A percentile compares a stretch with the other conserved stretches of the same genome.
These are phyloP conservation scores for Apotomis capreana DNA, from an alignment of 2,888 invertebrate genomes.

Conservation along the genomic window DNA sequence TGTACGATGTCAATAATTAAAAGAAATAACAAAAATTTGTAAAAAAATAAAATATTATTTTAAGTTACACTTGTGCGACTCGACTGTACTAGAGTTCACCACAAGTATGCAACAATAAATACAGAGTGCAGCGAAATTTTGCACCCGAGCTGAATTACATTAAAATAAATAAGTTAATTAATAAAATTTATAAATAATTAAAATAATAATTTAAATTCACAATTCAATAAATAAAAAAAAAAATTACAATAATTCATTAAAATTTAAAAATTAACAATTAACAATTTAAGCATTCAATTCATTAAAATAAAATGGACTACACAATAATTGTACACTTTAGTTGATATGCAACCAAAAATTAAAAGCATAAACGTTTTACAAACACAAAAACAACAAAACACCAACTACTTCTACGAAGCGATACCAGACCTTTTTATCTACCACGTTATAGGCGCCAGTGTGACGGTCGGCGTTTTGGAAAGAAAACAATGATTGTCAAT, in stretches of 20 bases:
- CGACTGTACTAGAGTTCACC: constrained; percentile 2
- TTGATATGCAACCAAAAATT: background rate
- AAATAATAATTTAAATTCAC: background rate
- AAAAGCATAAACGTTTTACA: background rate
- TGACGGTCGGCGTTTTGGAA: no score
- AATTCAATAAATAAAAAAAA: background rate
- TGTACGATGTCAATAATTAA: background rate
- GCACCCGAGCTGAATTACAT: no score
- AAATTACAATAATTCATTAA: background rate
- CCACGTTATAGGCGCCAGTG: constrained; percentile 5
- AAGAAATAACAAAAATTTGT: background rate
- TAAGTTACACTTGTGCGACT: background rate
- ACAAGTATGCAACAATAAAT: background rate
- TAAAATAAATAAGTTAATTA: no score
- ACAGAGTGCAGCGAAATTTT: background rate
- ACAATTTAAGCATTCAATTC: background rate
- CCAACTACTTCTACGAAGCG: constrained; percentile 4
- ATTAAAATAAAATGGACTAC: background rate
- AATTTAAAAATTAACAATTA: background rate
- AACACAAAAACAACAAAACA: background rate
- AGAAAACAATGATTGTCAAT: no score
- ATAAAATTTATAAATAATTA: background rate
- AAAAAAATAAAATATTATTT: background rate
- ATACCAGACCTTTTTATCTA: background rate
- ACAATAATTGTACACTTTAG: background rate